These are phyloP conservation scores for Semicossyphus pulcher DNA, from an alignment of 2,113 vertebrate genomes.

Conservation along the genomic window DNA sequence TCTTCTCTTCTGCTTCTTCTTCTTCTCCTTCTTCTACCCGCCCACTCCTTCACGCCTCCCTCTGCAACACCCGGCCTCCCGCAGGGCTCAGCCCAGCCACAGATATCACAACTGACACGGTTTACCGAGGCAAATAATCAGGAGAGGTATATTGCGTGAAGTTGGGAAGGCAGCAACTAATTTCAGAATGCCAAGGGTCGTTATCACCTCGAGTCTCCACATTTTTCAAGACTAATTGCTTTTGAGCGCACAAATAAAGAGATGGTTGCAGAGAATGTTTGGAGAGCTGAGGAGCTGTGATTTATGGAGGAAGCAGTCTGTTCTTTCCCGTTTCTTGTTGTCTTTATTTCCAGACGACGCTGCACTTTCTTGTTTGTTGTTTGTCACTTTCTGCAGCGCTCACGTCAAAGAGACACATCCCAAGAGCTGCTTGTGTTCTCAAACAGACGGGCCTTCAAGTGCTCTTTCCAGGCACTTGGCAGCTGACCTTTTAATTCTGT, in stretches of 20 bases:
- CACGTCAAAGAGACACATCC: conserved; percentile 37
- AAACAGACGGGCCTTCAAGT: conserved; percentile 58
- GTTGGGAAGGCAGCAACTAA: conserved; percentile 4
- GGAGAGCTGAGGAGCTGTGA: not conserved
- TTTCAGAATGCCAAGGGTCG: not conserved
- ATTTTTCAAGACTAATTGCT: not conserved
- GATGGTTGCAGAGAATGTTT: not conserved
- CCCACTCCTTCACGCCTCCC: conserved; percentile 53
- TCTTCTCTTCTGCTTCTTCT: not conserved
- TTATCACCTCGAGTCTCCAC: not conserved
- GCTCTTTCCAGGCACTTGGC: conserved; percentile 64
- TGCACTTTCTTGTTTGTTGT: not conserved
- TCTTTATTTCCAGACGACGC: not conserved
- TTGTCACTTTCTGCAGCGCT: conserved; percentile 19
- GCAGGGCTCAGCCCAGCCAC: conserved; percentile 30
- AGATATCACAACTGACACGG: conserved; percentile 65
- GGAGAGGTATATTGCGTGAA: not conserved
- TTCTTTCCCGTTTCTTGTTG: not conserved
- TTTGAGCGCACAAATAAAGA: not conserved
- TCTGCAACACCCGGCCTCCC: conserved; percentile 26
- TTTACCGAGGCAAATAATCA: conserved; percentile 49
- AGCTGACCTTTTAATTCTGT: conserved; percentile 72
- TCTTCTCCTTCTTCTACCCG: conserved; percentile 9
- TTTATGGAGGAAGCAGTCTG: not conserved
- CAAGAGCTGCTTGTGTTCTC: conserved; percentile 40